phyloP scores from a whole-genome alignment of 2,113 vertebrate genomes.

The Xiphophorus hellerii region DNA sequence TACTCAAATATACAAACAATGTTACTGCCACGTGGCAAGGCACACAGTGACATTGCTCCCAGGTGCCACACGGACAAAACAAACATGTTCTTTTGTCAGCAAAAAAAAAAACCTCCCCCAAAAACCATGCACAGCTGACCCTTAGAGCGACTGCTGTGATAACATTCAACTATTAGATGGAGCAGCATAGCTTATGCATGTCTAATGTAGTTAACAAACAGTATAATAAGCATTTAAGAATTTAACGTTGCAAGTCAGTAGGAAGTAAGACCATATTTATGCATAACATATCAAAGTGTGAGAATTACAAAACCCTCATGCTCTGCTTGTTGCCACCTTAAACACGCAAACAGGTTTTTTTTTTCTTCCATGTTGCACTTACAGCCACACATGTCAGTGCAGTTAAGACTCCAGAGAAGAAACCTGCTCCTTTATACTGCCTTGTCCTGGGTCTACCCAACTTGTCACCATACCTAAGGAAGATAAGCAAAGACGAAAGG shows the following conservation, averaged over 20 bases:
- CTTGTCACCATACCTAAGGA: constrained; percentile 80
- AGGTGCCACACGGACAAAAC: constrained; percentile 60
- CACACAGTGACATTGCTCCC: constrained; percentile 50
- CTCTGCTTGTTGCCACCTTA: neutral
- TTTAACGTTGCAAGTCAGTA: neutral
- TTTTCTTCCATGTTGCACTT: constrained; percentile 66
- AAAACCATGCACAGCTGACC: constrained; percentile 1
- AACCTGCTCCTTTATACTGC: constrained; percentile 79
- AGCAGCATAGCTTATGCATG: neutral
- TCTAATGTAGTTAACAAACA: neutral
- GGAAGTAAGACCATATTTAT: neutral
- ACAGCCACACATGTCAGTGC: constrained; percentile 90
- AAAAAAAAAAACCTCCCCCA: neutral
- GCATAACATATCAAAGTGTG: neutral
- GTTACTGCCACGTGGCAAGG: constrained; percentile 31
- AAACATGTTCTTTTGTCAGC: constrained; percentile 42
- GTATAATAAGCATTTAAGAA: neutral
- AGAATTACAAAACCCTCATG: neutral
- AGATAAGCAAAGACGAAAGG: constrained; percentile 15
- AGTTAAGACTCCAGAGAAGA: constrained; percentile 90
- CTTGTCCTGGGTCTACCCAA: constrained; percentile 63
- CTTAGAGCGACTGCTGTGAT: neutral
- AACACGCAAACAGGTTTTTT: neutral
- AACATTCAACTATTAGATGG: neutral
- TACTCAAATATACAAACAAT: constrained; percentile 17